Conservation (phyloP, 2,797 vertebrate species). For the Enteromius thamalakanensis region DNA sequence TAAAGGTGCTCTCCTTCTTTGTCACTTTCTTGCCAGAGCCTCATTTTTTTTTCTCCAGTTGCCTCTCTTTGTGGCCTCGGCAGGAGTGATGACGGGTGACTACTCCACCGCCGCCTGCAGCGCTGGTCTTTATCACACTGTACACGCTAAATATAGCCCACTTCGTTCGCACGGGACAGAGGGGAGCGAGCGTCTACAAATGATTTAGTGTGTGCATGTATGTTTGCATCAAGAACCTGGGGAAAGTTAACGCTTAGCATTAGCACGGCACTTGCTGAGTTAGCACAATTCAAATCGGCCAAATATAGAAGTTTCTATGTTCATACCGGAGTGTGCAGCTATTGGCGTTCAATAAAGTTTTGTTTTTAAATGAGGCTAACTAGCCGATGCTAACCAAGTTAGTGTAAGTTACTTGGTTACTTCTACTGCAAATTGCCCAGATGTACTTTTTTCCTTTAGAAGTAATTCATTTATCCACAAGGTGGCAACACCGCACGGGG, state of each 20-base stretch:
- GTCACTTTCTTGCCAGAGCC: constrained; percentile 43
- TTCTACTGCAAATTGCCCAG: background rate
- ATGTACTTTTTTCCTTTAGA: background rate
- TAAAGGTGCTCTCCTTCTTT: constrained; percentile 53
- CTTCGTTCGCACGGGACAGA: background rate
- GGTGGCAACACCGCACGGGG: background rate
- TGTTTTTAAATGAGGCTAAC: background rate
- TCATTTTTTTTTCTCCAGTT: constrained; percentile 43
- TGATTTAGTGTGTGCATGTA: constrained; percentile 35
- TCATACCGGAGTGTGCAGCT: background rate
- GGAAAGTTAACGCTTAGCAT: background rate
- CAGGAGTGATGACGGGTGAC: constrained; percentile 42
- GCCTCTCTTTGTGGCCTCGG: constrained; percentile 31
- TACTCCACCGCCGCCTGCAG: constrained; percentile 44
- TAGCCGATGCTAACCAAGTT: background rate
- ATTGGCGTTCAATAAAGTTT: background rate
- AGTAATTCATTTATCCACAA: background rate
- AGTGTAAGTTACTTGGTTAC: background rate
- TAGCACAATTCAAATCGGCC: background rate
- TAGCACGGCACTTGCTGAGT: background rate
- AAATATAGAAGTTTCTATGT: background rate
- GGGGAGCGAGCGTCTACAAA: constrained; percentile 8
- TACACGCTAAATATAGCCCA: constrained; percentile 56
- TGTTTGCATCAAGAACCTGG: constrained; percentile 30
- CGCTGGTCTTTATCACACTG: constrained; percentile 47